These are phyloP conservation scores for Atethmia centrago DNA, from an alignment of 2,888 invertebrate species.

Conservation along the genomic window DNA sequence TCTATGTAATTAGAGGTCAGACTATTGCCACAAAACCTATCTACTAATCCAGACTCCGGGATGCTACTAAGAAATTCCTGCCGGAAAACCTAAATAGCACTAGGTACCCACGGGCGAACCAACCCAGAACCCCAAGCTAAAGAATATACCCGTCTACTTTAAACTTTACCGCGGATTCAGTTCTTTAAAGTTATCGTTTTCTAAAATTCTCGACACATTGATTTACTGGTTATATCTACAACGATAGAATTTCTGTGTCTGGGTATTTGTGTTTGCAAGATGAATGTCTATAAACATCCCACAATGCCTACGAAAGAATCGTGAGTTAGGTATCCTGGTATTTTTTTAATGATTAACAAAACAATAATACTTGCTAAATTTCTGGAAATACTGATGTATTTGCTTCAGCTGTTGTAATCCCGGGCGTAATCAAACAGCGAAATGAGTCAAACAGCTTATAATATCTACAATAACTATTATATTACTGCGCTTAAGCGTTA, in stretches of 20 bases:
- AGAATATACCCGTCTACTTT: background rate
- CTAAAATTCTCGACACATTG: conserved; percentile 1
- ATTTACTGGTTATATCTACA: conserved; percentile 19
- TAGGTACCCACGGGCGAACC: too few relatives aligned
- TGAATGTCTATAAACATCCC: conserved; percentile 29
- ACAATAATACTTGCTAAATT: background rate
- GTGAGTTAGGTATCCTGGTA: background rate
- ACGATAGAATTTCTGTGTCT: conserved; percentile 4
- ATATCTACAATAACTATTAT: too few relatives aligned
- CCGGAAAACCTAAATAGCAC: too few relatives aligned
- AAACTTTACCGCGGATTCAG: background rate
- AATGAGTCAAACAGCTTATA: conserved; percentile 23
- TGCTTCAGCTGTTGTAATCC: conserved; percentile 18
- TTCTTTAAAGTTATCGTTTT: background rate
- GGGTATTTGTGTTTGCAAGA: conserved; percentile 19
- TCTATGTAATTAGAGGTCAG: too few relatives aligned
- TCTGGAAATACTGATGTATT: conserved; percentile 1
- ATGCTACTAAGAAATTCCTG: too few relatives aligned
- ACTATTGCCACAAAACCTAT: too few relatives aligned
- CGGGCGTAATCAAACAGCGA: background rate
- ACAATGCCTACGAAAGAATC: background rate
- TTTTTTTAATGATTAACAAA: background rate
- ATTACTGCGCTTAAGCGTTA: too few relatives aligned
- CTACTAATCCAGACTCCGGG: too few relatives aligned
- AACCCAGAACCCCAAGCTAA: background rate